These are phyloP conservation scores for Heliconius erato DNA, from an alignment of 2,888 invertebrate species.

Conservation along the genomic window DNA sequence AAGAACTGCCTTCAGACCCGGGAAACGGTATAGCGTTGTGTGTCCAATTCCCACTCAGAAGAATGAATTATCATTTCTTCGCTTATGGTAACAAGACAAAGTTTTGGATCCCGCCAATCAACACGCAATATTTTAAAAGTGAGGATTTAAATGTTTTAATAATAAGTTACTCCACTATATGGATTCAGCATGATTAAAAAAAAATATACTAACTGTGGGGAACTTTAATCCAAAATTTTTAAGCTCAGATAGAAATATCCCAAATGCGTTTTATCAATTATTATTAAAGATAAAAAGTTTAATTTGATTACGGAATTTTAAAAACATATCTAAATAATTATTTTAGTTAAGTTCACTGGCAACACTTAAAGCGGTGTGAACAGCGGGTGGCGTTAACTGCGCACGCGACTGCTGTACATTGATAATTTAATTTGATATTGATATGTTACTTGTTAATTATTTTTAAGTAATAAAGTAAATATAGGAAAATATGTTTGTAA, in stretches of 20 bases:
- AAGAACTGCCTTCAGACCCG: too few relatives aligned
- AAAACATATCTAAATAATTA: conserved; percentile 3
- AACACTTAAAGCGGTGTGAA: conserved; percentile 18
- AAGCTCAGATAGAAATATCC: neutral
- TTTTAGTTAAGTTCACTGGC: conserved; percentile 19
- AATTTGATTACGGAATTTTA: neutral
- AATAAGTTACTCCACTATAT: neutral
- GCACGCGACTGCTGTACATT: conserved; percentile 23
- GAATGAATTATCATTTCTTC: too few relatives aligned
- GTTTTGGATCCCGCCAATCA: too few relatives aligned
- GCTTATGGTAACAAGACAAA: too few relatives aligned
- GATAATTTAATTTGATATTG: conserved; percentile 18
- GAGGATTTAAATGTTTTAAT: too few relatives aligned
- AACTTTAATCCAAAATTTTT: neutral
- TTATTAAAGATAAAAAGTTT: too few relatives aligned
- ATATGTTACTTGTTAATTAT: neutral
- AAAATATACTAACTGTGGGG: neutral
- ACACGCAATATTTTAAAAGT: too few relatives aligned
- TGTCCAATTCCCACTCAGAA: too few relatives aligned
- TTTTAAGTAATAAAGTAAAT: neutral
- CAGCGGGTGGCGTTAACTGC: conserved; percentile 21
- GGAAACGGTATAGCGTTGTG: too few relatives aligned
- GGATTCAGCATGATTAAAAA: neutral
- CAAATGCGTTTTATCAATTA: neutral
- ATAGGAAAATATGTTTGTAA: neutral